Evolutionary conservation across 2,888 invertebrate species (phyloP), one percentile per base, ranked within the genome.

Genomic region (Luffia ferchaultella): DNA sequence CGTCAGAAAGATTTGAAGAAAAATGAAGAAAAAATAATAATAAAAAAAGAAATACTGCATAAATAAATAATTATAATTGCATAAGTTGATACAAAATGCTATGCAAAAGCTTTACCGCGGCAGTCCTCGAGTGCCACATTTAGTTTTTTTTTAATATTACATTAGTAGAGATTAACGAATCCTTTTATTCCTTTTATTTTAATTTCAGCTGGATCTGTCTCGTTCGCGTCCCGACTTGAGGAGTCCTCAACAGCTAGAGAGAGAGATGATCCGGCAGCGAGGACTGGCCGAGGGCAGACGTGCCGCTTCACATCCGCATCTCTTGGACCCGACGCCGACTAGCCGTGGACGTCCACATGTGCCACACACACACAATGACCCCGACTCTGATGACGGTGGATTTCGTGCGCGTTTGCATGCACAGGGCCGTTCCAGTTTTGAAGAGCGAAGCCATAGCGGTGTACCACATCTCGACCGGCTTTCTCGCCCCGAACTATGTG

Each of bases 281-380:
- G 86, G 86, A 43, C 77, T 88, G 44, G 64, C 71, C 2, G 88
- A 88, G 64, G 85, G 78, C 0, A 73, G 88, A 60, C 71, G 89
- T 45, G 87, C 90, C 0, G 79, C 88, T 0, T 90, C 90, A 0
- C 90, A 90, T 59, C 90, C 90, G 1, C 90, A 90, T 59, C 73
- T 90, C 2, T 75, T 88, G 30, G 87, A 82, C 20, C 83, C 83
- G 50, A 79, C 74, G 1, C 78, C 70, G 15, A 68, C 73, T 55
- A 71, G 64, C 18, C 68, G 62, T 50, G 76, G 76, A 52, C 68
- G 58, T 41, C 58, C 61, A 20, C 66, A 67, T 5, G 68, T 71
- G 44, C 67, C 71, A 57, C 61, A 54, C 51, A 57, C 55, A 55
- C 60, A 61, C 20, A 85, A 86, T 16, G 86, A 86, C 60, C 73